A percentile compares a stretch with the other conserved stretches of the same genome.
These are phyloP conservation scores for Vireo griseus DNA, from an alignment of 2,797 vertebrate genomes.

Conservation along the genomic window DNA sequence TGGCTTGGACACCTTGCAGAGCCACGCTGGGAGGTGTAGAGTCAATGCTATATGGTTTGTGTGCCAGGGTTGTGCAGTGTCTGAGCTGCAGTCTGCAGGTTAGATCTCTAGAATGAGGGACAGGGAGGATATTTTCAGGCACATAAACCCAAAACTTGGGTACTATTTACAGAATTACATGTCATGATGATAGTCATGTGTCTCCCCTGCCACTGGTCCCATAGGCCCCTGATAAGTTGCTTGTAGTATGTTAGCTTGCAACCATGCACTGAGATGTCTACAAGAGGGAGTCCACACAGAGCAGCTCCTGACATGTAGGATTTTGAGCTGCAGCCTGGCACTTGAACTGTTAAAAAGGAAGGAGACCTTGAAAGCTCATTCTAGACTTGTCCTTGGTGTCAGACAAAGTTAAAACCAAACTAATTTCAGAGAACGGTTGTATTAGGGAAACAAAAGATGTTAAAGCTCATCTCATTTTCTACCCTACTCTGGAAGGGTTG, in stretches of 20 bases:
- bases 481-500: background rate
- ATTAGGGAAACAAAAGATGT: background rate
- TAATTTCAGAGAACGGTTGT: background rate
- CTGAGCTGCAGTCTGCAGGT: background rate
- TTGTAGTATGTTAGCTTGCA: background rate
- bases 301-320: background rate
- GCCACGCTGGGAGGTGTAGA: background rate
- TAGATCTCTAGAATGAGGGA: background rate
- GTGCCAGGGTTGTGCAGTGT: background rate
- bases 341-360: background rate
- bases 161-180: background rate
- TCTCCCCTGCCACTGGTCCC: fast-evolving
- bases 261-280: background rate
- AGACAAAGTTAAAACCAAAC: background rate
- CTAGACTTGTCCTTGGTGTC: background rate
- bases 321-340: background rate
- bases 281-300: background rate
- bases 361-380: background rate
- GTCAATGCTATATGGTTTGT: background rate
- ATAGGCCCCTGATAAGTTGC: background rate
- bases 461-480: conserved; percentile 1
- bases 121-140: background rate
- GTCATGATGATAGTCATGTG: background rate
- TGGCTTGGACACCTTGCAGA: background rate
- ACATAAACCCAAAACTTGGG: fast-evolving